Evolutionary conservation across 2,113 vertebrate species (phyloP), one percentile per base, ranked within the genome.

Genomic region (Anarrhichthys ocellatus): DNA sequence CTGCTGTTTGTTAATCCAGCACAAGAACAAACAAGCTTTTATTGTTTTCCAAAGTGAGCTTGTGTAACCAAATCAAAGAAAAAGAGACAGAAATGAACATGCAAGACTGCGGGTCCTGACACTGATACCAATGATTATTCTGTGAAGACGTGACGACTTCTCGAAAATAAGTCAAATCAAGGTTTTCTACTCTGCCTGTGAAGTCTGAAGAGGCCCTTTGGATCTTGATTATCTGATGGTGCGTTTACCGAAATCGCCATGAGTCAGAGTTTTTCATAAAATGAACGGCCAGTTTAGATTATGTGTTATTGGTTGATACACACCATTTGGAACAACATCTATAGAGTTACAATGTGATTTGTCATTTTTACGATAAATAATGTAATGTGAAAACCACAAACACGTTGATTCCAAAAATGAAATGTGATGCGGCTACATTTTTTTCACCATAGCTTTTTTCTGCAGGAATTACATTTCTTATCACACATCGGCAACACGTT

Each of bases 1-100:
- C 83, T 74, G 79, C 74, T 84, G 73, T 93, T 89, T 91, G 88
- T 91, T 86, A 83, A 85, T 88, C 69, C 64, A 38, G 13, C 69
- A 71, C 48, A 73, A 54, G 76, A 76, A 90, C 90, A 91, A 91
- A 91, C 87, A 89, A 66, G 44, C 72, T n/a, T 24, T 54, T 48
- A 71, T 91, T 91, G 83, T 92, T 80, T 66, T 42, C 22, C 32
- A 20, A n/a, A 68, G 68, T 20, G 73, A 80, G 20, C 50, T 74
- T 82, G 50, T 67, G 52, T 59, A 73, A 80, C 61, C 38, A 64
- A 69, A 78, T 82, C 29, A 74, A 81, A 74, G 29, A 69, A 24
- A 67, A 68, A n/a, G 9, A 62, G 27, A 61, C 18, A 73, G n/a
- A 46, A 56, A 78, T 27, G 10, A 69, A 67, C 11, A 27, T 5